A percentile compares a stretch with the other conserved stretches of the same genome.
These are phyloP conservation scores for Hydrolagus colliei DNA, from an alignment of 2,797 vertebrate species.

Conservation along the genomic window DNA sequence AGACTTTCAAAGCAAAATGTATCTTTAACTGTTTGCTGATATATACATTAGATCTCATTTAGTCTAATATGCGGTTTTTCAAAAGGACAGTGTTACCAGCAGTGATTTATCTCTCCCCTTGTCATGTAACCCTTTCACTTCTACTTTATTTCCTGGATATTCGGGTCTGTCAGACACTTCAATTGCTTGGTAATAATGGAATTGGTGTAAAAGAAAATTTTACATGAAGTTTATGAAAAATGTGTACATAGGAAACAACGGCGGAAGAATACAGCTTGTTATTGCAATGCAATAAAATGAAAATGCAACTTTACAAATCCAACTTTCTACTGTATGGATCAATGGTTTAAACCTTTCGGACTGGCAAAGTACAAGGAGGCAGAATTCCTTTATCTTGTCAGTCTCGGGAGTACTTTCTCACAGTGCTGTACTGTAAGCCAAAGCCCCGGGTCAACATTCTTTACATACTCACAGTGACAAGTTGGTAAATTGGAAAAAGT, in stretches of 20 bases:
- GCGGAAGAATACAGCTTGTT: neutral
- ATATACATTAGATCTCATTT: constrained; percentile 74
- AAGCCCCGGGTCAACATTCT: too few species aligned
- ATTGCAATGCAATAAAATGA: neutral
- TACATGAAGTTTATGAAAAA: neutral
- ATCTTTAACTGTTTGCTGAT: constrained; percentile 67
- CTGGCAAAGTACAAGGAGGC: neutral
- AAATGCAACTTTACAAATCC: constrained; percentile 4
- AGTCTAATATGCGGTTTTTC: constrained; percentile 66
- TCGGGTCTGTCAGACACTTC: neutral
- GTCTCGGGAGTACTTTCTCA: too few species aligned
- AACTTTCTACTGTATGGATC: neutral
- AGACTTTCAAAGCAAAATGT: constrained; percentile 69
- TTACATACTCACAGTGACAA: neutral
- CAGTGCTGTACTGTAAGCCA: neutral
- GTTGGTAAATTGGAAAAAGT: neutral
- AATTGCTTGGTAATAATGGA: neutral
- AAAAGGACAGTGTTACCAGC: constrained; percentile 61
- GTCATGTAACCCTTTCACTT: constrained; percentile 38
- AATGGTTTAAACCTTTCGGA: neutral
- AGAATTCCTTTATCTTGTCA: neutral
- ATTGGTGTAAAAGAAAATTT: neutral
- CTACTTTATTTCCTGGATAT: neutral
- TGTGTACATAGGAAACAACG: neutral
- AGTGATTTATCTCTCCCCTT: constrained; percentile 67